Evolutionary conservation across 2,797 vertebrate genomes (phyloP).

Genomic region (Microctenopoma stevenorrisi): DNA sequence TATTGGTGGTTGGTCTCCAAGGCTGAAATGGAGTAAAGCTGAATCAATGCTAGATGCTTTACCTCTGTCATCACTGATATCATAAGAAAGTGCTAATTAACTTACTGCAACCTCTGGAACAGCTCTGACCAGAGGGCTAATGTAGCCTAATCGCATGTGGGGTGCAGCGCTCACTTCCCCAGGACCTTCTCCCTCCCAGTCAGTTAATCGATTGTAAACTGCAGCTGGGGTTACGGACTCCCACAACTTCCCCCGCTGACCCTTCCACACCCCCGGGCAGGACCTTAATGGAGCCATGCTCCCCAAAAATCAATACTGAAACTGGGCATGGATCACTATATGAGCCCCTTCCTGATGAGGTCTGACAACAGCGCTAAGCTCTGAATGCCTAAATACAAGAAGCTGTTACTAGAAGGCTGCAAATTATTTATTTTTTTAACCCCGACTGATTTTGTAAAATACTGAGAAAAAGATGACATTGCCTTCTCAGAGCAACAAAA

Average conservation of each 20-base stretch:
- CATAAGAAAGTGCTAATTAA: slow-evolving; percentile 87
- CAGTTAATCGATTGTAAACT: slow-evolving; percentile 96
- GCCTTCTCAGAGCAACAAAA: slow-evolving; percentile 14
- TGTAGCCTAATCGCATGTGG: slow-evolving; percentile 89
- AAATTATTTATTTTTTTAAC: background rate
- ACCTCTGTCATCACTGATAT: slow-evolving; percentile 85
- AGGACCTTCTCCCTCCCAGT: slow-evolving; percentile 87
- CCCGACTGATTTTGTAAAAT: slow-evolving; percentile 10
- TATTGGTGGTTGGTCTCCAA: slow-evolving; percentile 69
- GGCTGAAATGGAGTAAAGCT: slow-evolving; percentile 79
- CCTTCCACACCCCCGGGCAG: slow-evolving; percentile 88
- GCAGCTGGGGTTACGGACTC: slow-evolving; percentile 91
- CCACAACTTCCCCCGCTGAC: slow-evolving; percentile 90
- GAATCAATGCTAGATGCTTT: slow-evolving; percentile 83
- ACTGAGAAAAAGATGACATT: slow-evolving; percentile 18
- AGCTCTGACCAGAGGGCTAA: slow-evolving; percentile 89
- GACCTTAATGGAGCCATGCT: slow-evolving; percentile 96
- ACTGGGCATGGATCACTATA: slow-evolving; percentile 91
- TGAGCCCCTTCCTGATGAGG: slow-evolving; percentile 71
- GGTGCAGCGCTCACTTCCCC: slow-evolving; percentile 87
- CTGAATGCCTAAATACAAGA: slow-evolving; percentile 70
- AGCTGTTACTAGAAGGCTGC: slow-evolving; percentile 26
- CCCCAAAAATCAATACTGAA: slow-evolving; percentile 96
- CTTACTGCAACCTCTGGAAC: slow-evolving; percentile 87
- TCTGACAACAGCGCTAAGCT: slow-evolving; percentile 68